Conservation (phyloP, 1,140 invertebrate species). For the Zaprionus kolodkinae region DNA sequence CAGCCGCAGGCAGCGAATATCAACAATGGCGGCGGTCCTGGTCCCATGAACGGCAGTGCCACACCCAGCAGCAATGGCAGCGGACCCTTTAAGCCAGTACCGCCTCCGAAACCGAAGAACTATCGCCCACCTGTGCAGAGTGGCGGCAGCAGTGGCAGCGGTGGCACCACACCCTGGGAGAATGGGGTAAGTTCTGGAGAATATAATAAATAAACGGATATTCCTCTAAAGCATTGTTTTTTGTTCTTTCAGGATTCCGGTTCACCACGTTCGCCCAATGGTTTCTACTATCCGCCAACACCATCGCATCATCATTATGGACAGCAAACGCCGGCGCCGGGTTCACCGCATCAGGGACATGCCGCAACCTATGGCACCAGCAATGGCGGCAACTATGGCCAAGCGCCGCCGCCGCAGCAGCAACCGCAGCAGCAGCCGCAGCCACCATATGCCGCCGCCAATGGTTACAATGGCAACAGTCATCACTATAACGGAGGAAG, state of each 20-base stretch:
- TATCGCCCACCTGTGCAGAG: slow-evolving; percentile 89
- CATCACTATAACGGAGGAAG: slow-evolving; percentile 82
- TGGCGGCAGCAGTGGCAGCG: slow-evolving; percentile 67
- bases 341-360: slow-evolving; percentile 71
- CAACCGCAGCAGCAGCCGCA: slow-evolving; percentile 44
- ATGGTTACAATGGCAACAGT: slow-evolving; percentile 77
- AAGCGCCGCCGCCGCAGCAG: slow-evolving; percentile 57
- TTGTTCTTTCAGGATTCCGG: slow-evolving; percentile 71
- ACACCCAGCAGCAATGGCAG: slow-evolving; percentile 81
- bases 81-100: slow-evolving; percentile 92
- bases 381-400: slow-evolving; percentile 70
- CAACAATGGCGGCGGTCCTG: slow-evolving; percentile 50
- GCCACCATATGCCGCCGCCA: slow-evolving; percentile 57
- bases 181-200: slow-evolving; percentile 73
- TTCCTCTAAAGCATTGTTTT: not conserved
- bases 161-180: slow-evolving; percentile 73
- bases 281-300: slow-evolving; percentile 83
- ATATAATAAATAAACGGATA: not conserved
- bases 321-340: slow-evolving; percentile 70
- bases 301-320: slow-evolving; percentile 85
- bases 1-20: slow-evolving; percentile 65
- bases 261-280: slow-evolving; percentile 82
- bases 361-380: slow-evolving; percentile 58
- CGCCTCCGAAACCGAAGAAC: slow-evolving; percentile 95
- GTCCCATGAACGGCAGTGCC: slow-evolving; percentile 63